phyloP scores from a whole-genome alignment of 2,113 vertebrate species.

The Orycteropus afer region DNA sequence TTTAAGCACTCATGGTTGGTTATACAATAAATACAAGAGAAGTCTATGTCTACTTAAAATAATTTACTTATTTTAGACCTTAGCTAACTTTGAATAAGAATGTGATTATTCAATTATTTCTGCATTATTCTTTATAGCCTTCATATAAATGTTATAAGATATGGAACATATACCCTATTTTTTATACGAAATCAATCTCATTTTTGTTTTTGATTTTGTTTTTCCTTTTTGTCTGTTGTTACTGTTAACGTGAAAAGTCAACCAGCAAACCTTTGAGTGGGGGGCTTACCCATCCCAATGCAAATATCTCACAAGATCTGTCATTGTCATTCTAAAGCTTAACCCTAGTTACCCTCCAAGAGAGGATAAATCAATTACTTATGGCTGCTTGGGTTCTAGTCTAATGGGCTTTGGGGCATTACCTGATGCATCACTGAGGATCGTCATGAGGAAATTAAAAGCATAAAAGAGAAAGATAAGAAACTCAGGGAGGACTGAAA shows the following conservation, averaged over 20 bases:
- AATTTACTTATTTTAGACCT: not conserved
- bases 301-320: not conserved
- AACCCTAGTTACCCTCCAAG: not conserved
- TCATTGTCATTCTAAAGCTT: not conserved
- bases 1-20: not conserved
- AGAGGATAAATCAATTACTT: not conserved
- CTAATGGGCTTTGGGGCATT: not conserved
- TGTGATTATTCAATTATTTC: not conserved
- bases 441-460: not conserved
- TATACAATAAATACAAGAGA: not conserved
- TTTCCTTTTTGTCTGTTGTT: too few species aligned
- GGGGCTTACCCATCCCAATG: not conserved
- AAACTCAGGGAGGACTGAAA: not conserved
- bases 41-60: not conserved
- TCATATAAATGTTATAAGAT: not conserved
- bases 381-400: not conserved
- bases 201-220: not conserved
- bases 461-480: not conserved
- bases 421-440: not conserved
- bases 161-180: not conserved
- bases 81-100: not conserved
- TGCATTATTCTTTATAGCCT: not conserved
- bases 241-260: not conserved
- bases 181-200: too few species aligned
- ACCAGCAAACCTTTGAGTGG: not conserved